Evolutionary conservation across 2,888 invertebrate genomes (phyloP).

Genomic region (Horisme vitalbata): DNA sequence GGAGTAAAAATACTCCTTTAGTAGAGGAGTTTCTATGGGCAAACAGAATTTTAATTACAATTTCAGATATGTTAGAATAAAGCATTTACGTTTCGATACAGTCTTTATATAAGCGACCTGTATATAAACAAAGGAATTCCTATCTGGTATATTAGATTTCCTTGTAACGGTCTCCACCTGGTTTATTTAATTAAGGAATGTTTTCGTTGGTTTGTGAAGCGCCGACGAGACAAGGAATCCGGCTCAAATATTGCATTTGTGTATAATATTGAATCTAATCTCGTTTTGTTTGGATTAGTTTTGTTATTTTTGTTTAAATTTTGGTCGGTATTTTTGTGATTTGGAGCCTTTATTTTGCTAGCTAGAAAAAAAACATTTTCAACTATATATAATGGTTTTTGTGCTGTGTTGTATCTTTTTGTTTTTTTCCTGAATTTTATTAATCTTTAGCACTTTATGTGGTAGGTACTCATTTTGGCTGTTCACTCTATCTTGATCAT

Average conservation of each 20-base stretch:
- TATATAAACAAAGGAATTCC: conserved; percentile 55
- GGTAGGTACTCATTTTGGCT: too few relatives aligned
- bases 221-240: conserved; percentile 41
- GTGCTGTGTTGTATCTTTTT: too few relatives aligned
- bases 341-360: background rate
- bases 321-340: background rate
- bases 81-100: too few relatives aligned
- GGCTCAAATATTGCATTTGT: conserved; percentile 50
- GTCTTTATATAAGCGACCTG: conserved; percentile 19
- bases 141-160: conserved; percentile 62
- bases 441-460: too few relatives aligned
- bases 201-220: conserved; percentile 47
- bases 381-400: too few relatives aligned
- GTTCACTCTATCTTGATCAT: too few relatives aligned
- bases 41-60: too few relatives aligned
- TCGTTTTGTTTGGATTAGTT: conserved; percentile 39
- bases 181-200: conserved; percentile 69
- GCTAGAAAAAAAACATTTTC: too few relatives aligned
- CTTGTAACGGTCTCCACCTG: conserved; percentile 52
- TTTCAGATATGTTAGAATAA: too few relatives aligned
- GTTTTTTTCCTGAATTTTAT: too few relatives aligned
- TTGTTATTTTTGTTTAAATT: conserved; percentile 26
- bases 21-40: too few relatives aligned
- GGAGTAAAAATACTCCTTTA: too few relatives aligned
- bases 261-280: conserved; percentile 47